Percentiles rank a stretch among this genome's conserved stretches.
phyloP scores from a whole-genome alignment of 2,113 vertebrate genomes.

The Lanius collurio region DNA sequence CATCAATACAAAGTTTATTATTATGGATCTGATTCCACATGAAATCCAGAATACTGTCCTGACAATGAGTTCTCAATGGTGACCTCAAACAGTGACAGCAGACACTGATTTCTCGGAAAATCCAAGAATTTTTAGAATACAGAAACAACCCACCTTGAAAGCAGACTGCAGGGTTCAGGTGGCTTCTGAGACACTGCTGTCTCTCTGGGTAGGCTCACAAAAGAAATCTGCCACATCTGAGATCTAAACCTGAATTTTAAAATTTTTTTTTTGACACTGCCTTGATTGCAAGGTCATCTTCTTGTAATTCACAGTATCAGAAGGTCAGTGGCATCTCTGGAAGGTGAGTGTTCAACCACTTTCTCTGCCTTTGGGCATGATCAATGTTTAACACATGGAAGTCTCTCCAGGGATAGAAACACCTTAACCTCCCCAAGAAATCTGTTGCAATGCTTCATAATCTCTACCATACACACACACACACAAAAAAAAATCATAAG shows the following conservation, averaged over 20 bases:
- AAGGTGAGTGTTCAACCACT: not conserved
- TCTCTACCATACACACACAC: not conserved
- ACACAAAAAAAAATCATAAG: not conserved
- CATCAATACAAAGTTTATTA: not conserved
- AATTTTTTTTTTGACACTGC: not conserved
- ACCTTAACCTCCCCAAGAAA: not conserved
- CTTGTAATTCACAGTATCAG: not conserved
- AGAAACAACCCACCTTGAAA: not conserved
- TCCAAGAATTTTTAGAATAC: not conserved
- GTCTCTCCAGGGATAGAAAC: not conserved
- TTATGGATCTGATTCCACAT: not conserved
- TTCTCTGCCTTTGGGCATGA: not conserved
- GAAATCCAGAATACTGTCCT: not conserved
- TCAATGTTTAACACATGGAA: not conserved
- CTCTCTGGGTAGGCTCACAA: not conserved
- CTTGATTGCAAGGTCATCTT: not conserved
- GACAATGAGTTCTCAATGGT: not conserved
- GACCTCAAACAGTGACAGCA: not conserved
- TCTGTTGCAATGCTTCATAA: not conserved
- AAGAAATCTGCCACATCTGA: not conserved
- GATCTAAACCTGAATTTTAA: not conserved
- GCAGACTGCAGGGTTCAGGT: not conserved
- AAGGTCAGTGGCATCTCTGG: not conserved
- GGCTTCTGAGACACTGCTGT: not conserved
- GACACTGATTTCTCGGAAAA: not conserved